Evolutionary conservation across 2,113 vertebrate species (phyloP).

Genomic region (Xyrauchen texanus): DNA sequence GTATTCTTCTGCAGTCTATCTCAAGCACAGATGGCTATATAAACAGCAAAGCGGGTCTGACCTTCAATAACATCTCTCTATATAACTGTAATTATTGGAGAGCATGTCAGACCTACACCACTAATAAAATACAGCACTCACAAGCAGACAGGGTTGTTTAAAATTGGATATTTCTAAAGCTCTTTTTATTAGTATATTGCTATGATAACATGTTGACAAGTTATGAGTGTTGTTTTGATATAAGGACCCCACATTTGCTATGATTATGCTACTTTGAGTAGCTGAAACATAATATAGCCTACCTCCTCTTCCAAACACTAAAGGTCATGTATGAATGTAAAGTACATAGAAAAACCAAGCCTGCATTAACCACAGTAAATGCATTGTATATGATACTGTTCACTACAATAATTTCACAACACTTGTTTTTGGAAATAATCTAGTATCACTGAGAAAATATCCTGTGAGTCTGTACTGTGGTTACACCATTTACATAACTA

Average conservation of each 20-base stretch:
- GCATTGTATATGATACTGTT: not conserved
- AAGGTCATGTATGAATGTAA: not conserved
- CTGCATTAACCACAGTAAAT: not conserved
- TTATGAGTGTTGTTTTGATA: slow-evolving; percentile 28
- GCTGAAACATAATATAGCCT: slow-evolving; percentile 9
- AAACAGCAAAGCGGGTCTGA: not conserved
- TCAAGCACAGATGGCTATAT: not conserved
- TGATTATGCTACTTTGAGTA: slow-evolving; percentile 6
- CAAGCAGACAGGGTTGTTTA: slow-evolving; percentile 16
- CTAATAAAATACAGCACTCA: slow-evolving; percentile 29
- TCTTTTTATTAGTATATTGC: not conserved
- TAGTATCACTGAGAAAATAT: not conserved
- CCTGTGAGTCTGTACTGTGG: not conserved
- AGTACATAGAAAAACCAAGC: not conserved
- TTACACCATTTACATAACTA: not conserved
- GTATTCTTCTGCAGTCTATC: no score
- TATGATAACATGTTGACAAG: slow-evolving; percentile 40
- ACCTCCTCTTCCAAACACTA: not conserved
- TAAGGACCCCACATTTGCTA: slow-evolving; percentile 24
- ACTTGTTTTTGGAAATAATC: not conserved
- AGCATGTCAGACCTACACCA: not conserved
- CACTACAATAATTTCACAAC: not conserved
- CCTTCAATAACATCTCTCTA: not conserved
- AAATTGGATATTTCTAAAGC: slow-evolving; percentile 18
- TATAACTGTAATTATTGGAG: not conserved